phyloP scores from a whole-genome alignment of 2,797 vertebrate species.

The Labeo calbasu region DNA sequence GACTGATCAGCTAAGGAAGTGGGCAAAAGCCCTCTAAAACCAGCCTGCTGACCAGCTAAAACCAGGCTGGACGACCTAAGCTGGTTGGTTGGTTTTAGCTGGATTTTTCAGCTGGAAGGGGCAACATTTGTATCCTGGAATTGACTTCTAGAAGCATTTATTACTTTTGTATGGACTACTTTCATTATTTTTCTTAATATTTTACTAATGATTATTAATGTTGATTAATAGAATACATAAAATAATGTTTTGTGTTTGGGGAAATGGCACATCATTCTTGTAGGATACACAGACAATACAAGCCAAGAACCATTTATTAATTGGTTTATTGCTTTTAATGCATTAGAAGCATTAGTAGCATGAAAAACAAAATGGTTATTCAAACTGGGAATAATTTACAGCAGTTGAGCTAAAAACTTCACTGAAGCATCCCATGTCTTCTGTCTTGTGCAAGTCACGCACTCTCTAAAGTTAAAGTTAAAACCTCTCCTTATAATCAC shows the following conservation, averaged over 20 bases:
- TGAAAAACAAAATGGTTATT: not conserved
- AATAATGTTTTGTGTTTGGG: not conserved
- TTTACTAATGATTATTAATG: not conserved
- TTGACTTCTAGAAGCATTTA: not conserved
- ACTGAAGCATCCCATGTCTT: not conserved
- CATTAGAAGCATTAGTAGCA: not conserved
- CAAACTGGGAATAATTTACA: not conserved
- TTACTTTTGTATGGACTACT: not conserved
- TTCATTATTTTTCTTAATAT: not conserved
- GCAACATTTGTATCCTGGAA: not conserved
- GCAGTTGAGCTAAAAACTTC: not conserved
- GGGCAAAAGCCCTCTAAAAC: too few species aligned
- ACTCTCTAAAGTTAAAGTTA: not conserved
- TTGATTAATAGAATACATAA: slow-evolving; percentile 1
- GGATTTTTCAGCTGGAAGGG: not conserved
- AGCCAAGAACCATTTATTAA: not conserved
- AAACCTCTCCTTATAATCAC: not conserved
- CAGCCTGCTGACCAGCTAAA: too few species aligned
- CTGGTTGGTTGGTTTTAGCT: too few species aligned
- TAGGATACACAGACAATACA: not conserved
- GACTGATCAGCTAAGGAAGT: too few species aligned
- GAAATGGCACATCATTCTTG: not conserved
- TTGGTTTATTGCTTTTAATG: not conserved
- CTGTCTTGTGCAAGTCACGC: not conserved
- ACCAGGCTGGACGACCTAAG: too few species aligned